Base-by-base conservation (phyloP, 2,113 vertebrate genomes). In the Choloepus hoffmanni region DNA sequence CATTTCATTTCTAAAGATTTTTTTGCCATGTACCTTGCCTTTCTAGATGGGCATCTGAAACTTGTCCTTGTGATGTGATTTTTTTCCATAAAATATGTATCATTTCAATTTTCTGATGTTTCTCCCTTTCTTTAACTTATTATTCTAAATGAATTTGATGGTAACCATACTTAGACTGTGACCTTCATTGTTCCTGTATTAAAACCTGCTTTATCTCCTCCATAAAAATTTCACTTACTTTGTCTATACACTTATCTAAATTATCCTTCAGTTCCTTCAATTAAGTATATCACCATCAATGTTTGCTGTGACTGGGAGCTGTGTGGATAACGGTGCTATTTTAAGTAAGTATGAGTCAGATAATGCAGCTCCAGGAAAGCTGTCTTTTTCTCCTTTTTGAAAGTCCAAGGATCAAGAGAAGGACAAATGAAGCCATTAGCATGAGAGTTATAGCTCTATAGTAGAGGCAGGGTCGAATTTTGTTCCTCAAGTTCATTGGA, bases 161-260 rank as follows among this genome's bases (percentile, higher is more conserved):
- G 81, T 88, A 96, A 89, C 11, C 36, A 92, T 19, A 7, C 43
- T 55, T 43, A 60, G 33, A 85, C 30, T 33, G 63, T 95, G 73
- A 90, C 89, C 78, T 97, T 97, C 94, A 28, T 85, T 74, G 78
- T 90, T 68, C 76, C 30, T 82, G 68, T 82, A 40, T 94, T 94
- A 63, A 94, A 78, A 86, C 36, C 28, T n/a, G 73, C 28, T 92
- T 92, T 94, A 90, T 94, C 63, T 89, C 40, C 43, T 86, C 33
- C 82, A 95, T 94, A 94, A 95, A 79, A 65, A 72, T 96, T 95
- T 92, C 73, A 79, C 85, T 96, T 93, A 72, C 65, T 83, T 97
- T 95, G 92, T 92, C 76, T 95, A 62, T 85, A 85, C 93, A 93
- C 96, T 96, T 96, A 95, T 97, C 96, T 95, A 96, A 97, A 96